These are phyloP conservation scores for Amorpha juglandis DNA, from an alignment of 2,888 invertebrate species.

Conservation along the genomic window DNA sequence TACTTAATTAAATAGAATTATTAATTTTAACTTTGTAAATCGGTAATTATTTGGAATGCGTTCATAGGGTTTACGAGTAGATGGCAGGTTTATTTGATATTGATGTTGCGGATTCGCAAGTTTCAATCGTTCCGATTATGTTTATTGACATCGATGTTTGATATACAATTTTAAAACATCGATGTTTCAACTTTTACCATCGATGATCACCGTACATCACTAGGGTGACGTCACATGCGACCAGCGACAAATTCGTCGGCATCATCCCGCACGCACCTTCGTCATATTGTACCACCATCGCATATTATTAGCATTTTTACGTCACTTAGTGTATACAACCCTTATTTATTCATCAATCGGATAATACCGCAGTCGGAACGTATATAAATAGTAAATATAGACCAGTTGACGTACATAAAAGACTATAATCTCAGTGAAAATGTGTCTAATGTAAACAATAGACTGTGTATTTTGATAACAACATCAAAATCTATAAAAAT, in stretches of 20 bases:
- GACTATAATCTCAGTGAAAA: slow-evolving; percentile 69
- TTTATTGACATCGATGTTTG: too few relatives aligned
- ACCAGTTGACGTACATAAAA: slow-evolving; percentile 47
- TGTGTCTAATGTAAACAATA: slow-evolving; percentile 61
- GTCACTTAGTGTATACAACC: slow-evolving; percentile 52
- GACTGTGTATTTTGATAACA: slow-evolving; percentile 79
- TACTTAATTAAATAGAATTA: too few relatives aligned
- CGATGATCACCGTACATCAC: too few relatives aligned
- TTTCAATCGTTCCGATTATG: too few relatives aligned
- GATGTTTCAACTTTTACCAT: too few relatives aligned
- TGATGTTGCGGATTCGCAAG: too few relatives aligned
- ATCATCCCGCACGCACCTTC: slow-evolving; percentile 34
- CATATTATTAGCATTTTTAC: slow-evolving; percentile 49
- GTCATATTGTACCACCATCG: slow-evolving; percentile 49
- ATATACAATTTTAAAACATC: too few relatives aligned
- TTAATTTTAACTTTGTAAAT: too few relatives aligned
- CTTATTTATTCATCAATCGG: slow-evolving; percentile 55
- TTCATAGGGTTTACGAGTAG: too few relatives aligned
- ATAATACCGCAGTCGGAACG: slow-evolving; percentile 17
- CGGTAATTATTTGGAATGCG: too few relatives aligned
- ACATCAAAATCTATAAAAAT: slow-evolving; percentile 71
- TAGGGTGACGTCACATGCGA: too few relatives aligned
- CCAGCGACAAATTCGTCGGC: background rate
- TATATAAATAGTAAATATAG: slow-evolving; percentile 26
- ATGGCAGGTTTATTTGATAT: too few relatives aligned